phyloP scores from a whole-genome alignment of 2,113 vertebrate genomes.

The Tichodroma muraria region DNA sequence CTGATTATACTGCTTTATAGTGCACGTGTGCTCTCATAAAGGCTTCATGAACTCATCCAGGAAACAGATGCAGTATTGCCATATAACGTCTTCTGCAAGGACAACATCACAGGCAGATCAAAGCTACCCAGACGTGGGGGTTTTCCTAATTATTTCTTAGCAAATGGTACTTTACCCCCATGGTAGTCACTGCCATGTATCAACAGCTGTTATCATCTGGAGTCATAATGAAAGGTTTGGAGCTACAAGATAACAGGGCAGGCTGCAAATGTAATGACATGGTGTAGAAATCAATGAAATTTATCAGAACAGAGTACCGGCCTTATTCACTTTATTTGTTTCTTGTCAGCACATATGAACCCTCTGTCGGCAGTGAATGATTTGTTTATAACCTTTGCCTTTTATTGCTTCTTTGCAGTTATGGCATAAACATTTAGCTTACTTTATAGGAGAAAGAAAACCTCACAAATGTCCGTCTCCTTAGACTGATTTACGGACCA shows the following conservation, averaged over 20 bases:
- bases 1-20: background rate
- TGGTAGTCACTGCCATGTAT: background rate
- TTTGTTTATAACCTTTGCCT: slow-evolving; percentile 48
- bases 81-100: slow-evolving; percentile 10
- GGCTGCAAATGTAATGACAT: slow-evolving; percentile 8
- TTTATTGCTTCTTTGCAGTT: slow-evolving; percentile 32
- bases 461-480: background rate
- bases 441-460: background rate
- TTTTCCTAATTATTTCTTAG: slow-evolving; percentile 46
- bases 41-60: background rate
- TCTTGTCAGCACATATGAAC: slow-evolving; percentile 16
- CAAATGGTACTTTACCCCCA: slow-evolving; percentile 53
- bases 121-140: background rate
- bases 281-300: slow-evolving; percentile 8
- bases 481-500: background rate
- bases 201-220: slow-evolving; percentile 43
- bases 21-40: background rate
- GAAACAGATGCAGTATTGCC: slow-evolving; percentile 15
- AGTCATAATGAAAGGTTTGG: slow-evolving; percentile 57
- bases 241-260: slow-evolving; percentile 32
- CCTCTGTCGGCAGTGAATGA: background rate
- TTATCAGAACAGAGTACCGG: background rate
- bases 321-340: slow-evolving; percentile 47
- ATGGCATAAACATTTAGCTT: background rate
- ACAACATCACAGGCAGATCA: slow-evolving; percentile 55